A percentile compares a stretch with the other conserved stretches of the same genome.
These are phyloP conservation scores for Pecten maximus DNA, from an alignment of 2,888 invertebrate species.

Conservation along the genomic window DNA sequence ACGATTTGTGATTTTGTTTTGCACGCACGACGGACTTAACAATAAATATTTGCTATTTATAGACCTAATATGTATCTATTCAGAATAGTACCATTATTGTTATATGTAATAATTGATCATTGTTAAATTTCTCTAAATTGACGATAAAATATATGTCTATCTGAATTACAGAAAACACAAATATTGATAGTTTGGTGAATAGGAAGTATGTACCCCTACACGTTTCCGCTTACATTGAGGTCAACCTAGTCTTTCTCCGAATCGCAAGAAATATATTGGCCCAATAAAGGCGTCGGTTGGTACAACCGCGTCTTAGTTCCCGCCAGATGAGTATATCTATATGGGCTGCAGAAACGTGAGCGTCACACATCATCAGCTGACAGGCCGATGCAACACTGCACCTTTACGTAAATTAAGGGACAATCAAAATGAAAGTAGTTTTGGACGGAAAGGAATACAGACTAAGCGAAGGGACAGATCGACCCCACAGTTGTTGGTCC, in stretches of 20 bases:
- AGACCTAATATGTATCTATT: too few species aligned
- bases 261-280: background rate
- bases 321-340: background rate
- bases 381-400: background rate
- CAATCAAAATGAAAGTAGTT: background rate
- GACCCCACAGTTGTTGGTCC: background rate
- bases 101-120: too few species aligned
- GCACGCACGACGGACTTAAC: too few species aligned
- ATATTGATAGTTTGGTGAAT: too few species aligned
- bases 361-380: background rate
- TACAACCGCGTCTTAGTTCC: background rate
- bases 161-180: too few species aligned
- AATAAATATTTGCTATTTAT: too few species aligned
- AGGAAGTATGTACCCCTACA: background rate
- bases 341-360: background rate
- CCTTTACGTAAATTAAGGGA: background rate
- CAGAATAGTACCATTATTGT: too few species aligned
- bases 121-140: too few species aligned
- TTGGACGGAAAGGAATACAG: background rate
- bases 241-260: background rate
- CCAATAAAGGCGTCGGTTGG: background rate
- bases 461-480: background rate
- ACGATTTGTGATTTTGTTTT: too few species aligned
- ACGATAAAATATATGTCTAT: too few species aligned
- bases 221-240: background rate